A percentile compares a stretch with the other conserved stretches of the same genome.
These are phyloP conservation scores for Cygnus buccinator DNA, from an alignment of 2,113 vertebrate genomes.

Conservation along the genomic window DNA sequence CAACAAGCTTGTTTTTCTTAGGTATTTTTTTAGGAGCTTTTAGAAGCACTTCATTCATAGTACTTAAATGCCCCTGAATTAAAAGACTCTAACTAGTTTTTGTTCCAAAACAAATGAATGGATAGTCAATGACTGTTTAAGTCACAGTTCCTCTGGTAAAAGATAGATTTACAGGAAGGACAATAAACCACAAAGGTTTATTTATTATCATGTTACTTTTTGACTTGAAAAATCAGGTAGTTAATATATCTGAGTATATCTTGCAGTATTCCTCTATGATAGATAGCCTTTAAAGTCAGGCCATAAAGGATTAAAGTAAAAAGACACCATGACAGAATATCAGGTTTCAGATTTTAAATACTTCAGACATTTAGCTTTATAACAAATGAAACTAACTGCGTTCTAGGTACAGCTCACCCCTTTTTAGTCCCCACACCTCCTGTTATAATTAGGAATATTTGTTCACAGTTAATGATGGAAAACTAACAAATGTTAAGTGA, in stretches of 20 bases:
- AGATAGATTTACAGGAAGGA: not conserved
- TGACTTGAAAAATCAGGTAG: not conserved
- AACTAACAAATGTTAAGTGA: conserved; percentile 59
- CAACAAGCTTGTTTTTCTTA: not conserved
- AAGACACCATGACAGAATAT: not conserved
- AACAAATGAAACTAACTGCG: conserved; percentile 21
- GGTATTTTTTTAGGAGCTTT: not conserved
- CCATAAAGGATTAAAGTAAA: not conserved
- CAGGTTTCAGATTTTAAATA: conserved; percentile 20
- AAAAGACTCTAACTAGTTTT: not conserved
- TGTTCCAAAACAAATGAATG: not conserved
- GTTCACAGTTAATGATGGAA: conserved; percentile 41
- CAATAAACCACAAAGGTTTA: not conserved
- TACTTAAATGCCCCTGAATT: not conserved
- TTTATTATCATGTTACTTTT: not conserved
- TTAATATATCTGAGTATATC: not conserved
- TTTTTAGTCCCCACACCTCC: not conserved
- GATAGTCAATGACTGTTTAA: not conserved
- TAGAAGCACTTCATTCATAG: not conserved
- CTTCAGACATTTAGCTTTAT: not conserved
- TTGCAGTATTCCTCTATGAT: not conserved
- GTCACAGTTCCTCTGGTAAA: not conserved
- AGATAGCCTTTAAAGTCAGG: not conserved
- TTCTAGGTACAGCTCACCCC: not conserved
- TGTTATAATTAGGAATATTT: conserved; percentile 44